phyloP scores from a whole-genome alignment of 2,797 vertebrate species.

The Hydrocynus forskahlii region DNA sequence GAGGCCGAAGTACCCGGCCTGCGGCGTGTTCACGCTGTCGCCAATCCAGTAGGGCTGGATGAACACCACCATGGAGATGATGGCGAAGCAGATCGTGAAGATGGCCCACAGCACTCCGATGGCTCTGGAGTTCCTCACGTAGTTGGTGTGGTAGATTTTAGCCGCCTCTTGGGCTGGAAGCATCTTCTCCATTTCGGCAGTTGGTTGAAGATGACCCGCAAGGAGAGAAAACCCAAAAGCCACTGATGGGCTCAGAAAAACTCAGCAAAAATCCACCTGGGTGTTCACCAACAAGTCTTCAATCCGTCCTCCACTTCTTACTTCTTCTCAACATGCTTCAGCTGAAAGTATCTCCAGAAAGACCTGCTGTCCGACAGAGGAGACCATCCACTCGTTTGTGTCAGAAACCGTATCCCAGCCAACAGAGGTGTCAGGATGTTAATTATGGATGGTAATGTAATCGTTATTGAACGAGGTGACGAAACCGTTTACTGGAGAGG shows the following conservation, averaged over 20 bases:
- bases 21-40: conserved; percentile 94
- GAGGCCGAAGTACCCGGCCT: conserved; percentile 97
- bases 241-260: background rate
- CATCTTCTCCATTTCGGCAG: conserved; percentile 81
- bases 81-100: conserved; percentile 98
- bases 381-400: conserved; percentile 26
- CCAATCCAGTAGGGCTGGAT: conserved; percentile 99
- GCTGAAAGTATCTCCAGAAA: background rate
- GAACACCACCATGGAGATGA: conserved; percentile 98
- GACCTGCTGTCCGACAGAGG: background rate
- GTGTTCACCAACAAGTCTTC: background rate
- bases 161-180: conserved; percentile 95
- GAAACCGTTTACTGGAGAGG: conserved; percentile 38
- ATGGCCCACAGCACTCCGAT: conserved; percentile 99
- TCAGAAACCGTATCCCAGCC: conserved; percentile 45
- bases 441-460: conserved; percentile 63
- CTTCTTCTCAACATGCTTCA: too few species aligned
- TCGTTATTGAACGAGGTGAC: conserved; percentile 49
- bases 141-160: conserved; percentile 98
- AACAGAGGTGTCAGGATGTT: conserved; percentile 58
- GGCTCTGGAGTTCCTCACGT: conserved; percentile 97
- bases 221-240: conserved; percentile 15
- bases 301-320: background rate
- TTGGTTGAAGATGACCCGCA: background rate
- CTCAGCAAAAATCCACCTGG: too few species aligned